Conservation (phyloP, 2,888 invertebrate genomes). For the Drepana falcataria region DNA sequence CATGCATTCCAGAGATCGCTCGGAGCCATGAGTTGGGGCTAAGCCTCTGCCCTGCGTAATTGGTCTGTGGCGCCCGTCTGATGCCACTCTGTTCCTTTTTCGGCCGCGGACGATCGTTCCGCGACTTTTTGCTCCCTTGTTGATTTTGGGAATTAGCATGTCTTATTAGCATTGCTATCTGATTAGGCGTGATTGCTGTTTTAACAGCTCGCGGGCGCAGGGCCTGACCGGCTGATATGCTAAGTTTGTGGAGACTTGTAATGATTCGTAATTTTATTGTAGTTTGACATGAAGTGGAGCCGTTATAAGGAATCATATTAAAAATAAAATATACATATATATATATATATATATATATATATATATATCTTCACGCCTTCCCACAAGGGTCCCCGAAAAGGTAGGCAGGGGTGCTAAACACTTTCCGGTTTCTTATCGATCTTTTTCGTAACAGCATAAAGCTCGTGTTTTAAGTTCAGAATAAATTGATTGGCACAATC, state of each 20-base stretch:
- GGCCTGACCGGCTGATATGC: not conserved
- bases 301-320: no score
- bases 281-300: no score
- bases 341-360: no score
- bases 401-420: no score
- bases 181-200: slow-evolving; percentile 70
- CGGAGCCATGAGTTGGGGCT: slow-evolving; percentile 14
- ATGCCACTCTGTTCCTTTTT: slow-evolving; percentile 59
- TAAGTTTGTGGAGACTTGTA: not conserved
- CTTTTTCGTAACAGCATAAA: no score
- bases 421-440: no score
- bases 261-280: no score
- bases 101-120: slow-evolving; percentile 41
- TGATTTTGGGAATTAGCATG: slow-evolving; percentile 79
- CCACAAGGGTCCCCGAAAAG: no score
- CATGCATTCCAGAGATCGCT: slow-evolving; percentile 25
- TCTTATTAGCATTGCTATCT: slow-evolving; percentile 76
- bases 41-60: slow-evolving; percentile 54
- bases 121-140: slow-evolving; percentile 59
- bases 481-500: no score
- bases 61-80: slow-evolving; percentile 72
- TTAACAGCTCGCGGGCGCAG: slow-evolving; percentile 42
- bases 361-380: no score
- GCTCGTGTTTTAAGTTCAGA: no score
- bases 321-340: no score